phyloP scores from a whole-genome alignment of 2,888 invertebrate species.

The Allolobophora icterica region DNA sequence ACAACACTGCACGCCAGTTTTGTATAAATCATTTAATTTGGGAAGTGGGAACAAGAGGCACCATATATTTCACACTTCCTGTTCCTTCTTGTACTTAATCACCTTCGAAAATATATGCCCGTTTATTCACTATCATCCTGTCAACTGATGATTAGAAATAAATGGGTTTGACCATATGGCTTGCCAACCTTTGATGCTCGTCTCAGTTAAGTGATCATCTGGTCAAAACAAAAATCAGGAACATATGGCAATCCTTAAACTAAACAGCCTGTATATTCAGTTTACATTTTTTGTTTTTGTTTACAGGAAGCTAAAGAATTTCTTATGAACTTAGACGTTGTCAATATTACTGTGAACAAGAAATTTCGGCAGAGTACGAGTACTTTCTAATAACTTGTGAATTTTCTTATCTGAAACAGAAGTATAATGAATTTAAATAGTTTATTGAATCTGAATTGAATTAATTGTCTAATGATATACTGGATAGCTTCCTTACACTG shows the following conservation, averaged over 20 bases:
- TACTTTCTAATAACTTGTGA: neutral
- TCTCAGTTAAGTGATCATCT: too few relatives aligned
- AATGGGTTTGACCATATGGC: too few relatives aligned
- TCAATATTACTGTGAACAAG: conserved; percentile 23
- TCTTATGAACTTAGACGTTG: neutral
- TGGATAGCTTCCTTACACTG: neutral
- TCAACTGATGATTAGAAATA: too few relatives aligned
- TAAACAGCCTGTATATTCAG: neutral
- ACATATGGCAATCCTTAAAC: neutral
- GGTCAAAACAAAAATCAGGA: too few relatives aligned
- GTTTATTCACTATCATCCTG: too few relatives aligned
- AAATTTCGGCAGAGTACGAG: conserved; percentile 10
- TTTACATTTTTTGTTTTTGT: neutral
- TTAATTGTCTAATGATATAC: neutral
- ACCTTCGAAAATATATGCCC: too few relatives aligned
- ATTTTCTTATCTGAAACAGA: neutral
- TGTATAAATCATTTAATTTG: too few relatives aligned
- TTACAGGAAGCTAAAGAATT: conserved; percentile 29
- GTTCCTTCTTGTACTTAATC: too few relatives aligned
- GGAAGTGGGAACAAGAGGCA: too few relatives aligned
- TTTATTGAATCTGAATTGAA: neutral
- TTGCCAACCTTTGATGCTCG: too few relatives aligned
- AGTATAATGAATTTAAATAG: neutral
- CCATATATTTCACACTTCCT: too few relatives aligned
- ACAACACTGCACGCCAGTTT: too few relatives aligned